Evolutionary conservation across 2,797 vertebrate species (phyloP), one percentile per base, ranked within the genome.

Genomic region (Eremophila alpestris): DNA sequence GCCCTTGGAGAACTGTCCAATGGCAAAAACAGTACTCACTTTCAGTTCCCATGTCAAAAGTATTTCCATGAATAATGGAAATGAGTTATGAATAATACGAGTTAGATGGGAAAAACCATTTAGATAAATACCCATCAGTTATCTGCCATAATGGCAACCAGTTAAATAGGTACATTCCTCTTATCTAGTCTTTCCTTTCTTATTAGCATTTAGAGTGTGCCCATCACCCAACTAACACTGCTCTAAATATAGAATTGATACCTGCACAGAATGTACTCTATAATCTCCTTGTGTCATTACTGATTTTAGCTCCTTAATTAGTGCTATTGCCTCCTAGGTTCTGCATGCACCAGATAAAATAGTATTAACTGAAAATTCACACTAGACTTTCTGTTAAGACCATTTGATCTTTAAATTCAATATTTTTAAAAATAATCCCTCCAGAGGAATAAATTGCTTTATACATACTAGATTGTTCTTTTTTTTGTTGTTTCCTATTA

Each of bases 261-360:
- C 90, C 92, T 97, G 77, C 78, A 89, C 89, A 95, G 78, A 94
- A 94, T 63, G 70, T 93, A 90, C 87, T 93, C 56, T 87, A 16
- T 90, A 89, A 79, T 92, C 78, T 95, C 67, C 80, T 95, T 40
- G 77, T 87, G 49, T 75, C 75, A 80, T 87, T 85, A 90, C 87
- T 90, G 90, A 95, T 92, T 93, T 94, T 93, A 97, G 78, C 30
- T 95, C 34, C 75, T 91, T 94, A 95, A 96, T 94, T 94, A 90
- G 78, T 60, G 49, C 84, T 71, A 78, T 92, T 84, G 86, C 64
- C 46, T 92, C 68, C 43, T 36, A 89, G 49, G 62, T 87, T 94
- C 90, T 89, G 41, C 68, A 75, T 68, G 68, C 27, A 87, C 58
- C 45, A 90, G 43, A 46, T 80, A 89, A 96, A 95, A 92, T 24